Percentiles rank a stretch among this genome's conserved stretches.
phyloP scores from a whole-genome alignment of 1,140 invertebrate species.

The Centruroides vittatus region DNA sequence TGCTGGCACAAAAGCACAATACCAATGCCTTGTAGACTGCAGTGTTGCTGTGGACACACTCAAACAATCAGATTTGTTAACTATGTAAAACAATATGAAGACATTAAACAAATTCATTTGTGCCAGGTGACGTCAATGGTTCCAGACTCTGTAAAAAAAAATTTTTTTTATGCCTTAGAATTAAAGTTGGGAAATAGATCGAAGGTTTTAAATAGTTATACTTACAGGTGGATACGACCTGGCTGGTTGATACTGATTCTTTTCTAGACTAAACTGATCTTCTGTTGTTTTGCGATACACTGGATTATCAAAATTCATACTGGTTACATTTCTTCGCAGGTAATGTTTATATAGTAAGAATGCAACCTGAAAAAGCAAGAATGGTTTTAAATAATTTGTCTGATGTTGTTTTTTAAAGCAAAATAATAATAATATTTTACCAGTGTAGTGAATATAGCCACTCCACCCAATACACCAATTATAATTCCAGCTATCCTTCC shows the following conservation, averaged over 20 bases:
- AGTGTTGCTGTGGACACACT: too few relatives aligned
- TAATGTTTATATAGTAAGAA: constrained; percentile 14
- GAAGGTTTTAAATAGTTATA: neutral
- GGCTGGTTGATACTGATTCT: constrained; percentile 22
- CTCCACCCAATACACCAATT: constrained; percentile 9
- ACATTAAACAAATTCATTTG: constrained; percentile 18
- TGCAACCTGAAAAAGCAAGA: constrained; percentile 7
- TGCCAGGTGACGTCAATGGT: constrained; percentile 18
- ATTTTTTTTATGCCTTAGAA: neutral
- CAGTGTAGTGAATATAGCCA: constrained; percentile 4
- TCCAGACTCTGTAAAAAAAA: constrained; percentile 15
- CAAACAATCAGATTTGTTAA: too few relatives aligned
- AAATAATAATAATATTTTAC: constrained; percentile 1
- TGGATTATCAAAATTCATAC: constrained; percentile 98
- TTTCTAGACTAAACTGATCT: constrained; percentile 34
- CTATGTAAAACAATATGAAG: too few relatives aligned
- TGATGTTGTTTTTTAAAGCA: neutral
- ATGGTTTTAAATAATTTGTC: too few relatives aligned
- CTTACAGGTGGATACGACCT: constrained; percentile 24
- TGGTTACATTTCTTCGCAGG: constrained; percentile 58
- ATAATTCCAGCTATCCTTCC: constrained; percentile 15
- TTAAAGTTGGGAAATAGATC: too few relatives aligned
- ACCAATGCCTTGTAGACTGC: too few relatives aligned
- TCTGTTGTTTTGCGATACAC: constrained; percentile 90
- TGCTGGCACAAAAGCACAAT: too few relatives aligned